Evolutionary conservation across 2,888 invertebrate species (phyloP), one percentile per base, ranked within the genome.

Genomic region (Tanaodytes sp.): DNA sequence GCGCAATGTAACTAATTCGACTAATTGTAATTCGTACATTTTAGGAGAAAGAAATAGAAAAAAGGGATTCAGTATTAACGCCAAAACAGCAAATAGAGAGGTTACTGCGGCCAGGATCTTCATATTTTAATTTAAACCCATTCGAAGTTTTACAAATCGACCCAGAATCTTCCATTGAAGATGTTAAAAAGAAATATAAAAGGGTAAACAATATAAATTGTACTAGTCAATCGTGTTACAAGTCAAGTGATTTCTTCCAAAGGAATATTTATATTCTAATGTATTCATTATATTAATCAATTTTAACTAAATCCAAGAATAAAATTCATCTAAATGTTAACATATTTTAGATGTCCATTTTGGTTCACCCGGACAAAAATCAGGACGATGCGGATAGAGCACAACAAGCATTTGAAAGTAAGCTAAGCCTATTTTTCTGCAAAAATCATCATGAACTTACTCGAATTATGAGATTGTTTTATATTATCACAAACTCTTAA

Each of bases 301-400:
- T n/a, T n/a, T n/a, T n/a, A n/a, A n/a, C n/a, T n/a, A n/a, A n/a
- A n/a, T n/a, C n/a, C n/a, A n/a, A n/a, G n/a, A n/a, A n/a, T n/a
- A n/a, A n/a, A n/a, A n/a, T n/a, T n/a, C n/a, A n/a, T n/a, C n/a
- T n/a, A n/a, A n/a, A n/a, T n/a, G n/a, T n/a, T n/a, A n/a, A n/a
- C n/a, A n/a, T n/a, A 46, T 46, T 40, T 46, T 82, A 91, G 87
- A 89, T 98, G 80, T 98, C 99, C 14, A 96, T 99, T 85, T 88
- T 99, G 80, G 97, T 99, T 30, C 99, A 99, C 91, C 99, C 99
- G 16, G 99, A 99, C 85, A 99, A 99, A 87, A 99, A 99, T 87
- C 93, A 93, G 87, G 96, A 98, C 87, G 96, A 99, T 85, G 87
- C 91, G 20, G 98, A 98, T 62, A 89, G 97, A 83, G 96, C 99